phyloP scores from a whole-genome alignment of 2,888 invertebrate species.

The Spodoptera littoralis region DNA sequence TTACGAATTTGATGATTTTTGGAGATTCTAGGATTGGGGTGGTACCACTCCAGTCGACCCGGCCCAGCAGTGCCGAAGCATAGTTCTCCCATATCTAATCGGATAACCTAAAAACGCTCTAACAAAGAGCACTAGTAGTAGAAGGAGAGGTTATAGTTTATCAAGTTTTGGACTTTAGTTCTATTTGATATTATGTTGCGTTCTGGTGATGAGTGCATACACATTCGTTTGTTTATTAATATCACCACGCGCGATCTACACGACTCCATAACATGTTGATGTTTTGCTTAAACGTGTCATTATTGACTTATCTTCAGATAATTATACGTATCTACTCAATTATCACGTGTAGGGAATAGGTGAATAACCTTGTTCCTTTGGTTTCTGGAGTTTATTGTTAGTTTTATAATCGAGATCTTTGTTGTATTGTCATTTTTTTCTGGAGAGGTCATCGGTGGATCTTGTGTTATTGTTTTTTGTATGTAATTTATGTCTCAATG shows the following conservation, averaged over 20 bases:
- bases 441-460: too few relatives aligned
- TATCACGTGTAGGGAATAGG: slow-evolving; percentile 24
- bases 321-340: neutral
- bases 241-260: slow-evolving; percentile 17
- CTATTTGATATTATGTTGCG: slow-evolving; percentile 10
- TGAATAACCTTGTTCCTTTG: slow-evolving; percentile 16
- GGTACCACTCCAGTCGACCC: too few relatives aligned
- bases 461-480: too few relatives aligned
- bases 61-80: too few relatives aligned
- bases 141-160: slow-evolving; percentile 43
- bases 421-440: too few relatives aligned
- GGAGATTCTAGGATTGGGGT: too few relatives aligned
- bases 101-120: too few relatives aligned
- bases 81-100: too few relatives aligned
- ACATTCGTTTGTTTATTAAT: slow-evolving; percentile 4
- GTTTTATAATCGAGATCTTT: too few relatives aligned
- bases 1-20: too few relatives aligned
- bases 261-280: slow-evolving; percentile 14
- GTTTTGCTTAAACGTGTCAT: slow-evolving; percentile 23
- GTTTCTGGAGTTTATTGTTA: too few relatives aligned
- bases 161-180: slow-evolving; percentile 45
- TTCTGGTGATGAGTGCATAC: slow-evolving; percentile 7
- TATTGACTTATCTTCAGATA: slow-evolving; percentile 18
- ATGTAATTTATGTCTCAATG: too few relatives aligned
- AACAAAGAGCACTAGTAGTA: neutral